Evolutionary conservation across 2,797 vertebrate genomes (phyloP).

Genomic region (Oreochromis grahami): DNA sequence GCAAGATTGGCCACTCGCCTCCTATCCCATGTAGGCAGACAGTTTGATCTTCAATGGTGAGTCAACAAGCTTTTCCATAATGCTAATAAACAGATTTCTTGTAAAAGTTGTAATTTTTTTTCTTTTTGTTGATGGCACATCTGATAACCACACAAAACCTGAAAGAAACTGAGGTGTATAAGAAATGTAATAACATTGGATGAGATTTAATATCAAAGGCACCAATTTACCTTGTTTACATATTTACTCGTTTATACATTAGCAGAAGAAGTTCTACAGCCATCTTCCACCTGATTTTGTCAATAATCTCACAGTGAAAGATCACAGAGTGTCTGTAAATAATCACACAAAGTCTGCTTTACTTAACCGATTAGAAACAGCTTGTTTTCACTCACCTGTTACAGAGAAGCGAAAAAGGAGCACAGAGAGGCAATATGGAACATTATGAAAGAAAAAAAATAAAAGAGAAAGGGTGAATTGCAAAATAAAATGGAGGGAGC

Average conservation of each 20-base stretch:
- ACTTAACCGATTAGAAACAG: not conserved
- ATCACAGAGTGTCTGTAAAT: not conserved
- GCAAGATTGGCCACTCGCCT: not conserved
- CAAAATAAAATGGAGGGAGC: not conserved
- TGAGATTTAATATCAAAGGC: not conserved
- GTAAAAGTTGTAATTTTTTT: fast-evolving
- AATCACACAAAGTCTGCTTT: not conserved
- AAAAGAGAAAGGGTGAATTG: not conserved
- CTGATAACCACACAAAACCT: fast-evolving
- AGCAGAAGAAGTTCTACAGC: not conserved
- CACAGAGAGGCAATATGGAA: not conserved
- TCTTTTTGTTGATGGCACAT: fast-evolving
- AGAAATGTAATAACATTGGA: not conserved
- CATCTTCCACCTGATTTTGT: not conserved
- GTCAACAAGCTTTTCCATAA: not conserved
- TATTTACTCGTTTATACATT: not conserved
- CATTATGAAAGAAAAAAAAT: not conserved
- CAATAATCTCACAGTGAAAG: not conserved
- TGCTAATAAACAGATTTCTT: not conserved
- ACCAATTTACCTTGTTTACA: not conserved
- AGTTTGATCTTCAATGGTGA: not conserved
- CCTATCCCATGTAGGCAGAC: not conserved
- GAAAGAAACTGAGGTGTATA: not conserved
- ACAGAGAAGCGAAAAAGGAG: not conserved
- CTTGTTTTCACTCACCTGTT: not conserved